Conservation (phyloP, 2,797 vertebrate genomes). For the Schizopygopsis malacanthus region DNA sequence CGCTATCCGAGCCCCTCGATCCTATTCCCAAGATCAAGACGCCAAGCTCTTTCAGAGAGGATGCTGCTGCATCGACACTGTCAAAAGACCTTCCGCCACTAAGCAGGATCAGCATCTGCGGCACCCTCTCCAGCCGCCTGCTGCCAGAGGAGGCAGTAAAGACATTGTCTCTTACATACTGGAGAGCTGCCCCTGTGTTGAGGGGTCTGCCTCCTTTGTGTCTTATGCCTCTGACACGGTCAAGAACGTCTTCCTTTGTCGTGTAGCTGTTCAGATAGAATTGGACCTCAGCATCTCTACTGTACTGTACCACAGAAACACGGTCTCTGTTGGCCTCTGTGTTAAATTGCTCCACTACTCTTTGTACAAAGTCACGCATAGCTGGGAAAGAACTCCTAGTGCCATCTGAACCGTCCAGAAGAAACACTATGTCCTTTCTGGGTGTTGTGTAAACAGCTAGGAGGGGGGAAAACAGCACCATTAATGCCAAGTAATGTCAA, state of each 20-base stretch:
- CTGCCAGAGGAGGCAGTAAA: slow-evolving; percentile 68
- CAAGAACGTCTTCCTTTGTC: slow-evolving; percentile 66
- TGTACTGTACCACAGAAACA: too few relatives aligned
- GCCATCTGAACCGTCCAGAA: slow-evolving; percentile 83
- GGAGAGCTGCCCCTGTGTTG: slow-evolving; percentile 72
- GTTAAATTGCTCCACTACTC: too few relatives aligned
- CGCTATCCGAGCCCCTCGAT: slow-evolving; percentile 58
- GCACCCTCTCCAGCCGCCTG: slow-evolving; percentile 64
- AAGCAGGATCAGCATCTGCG: slow-evolving; percentile 56
- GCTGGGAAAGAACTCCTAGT: slow-evolving; percentile 78
- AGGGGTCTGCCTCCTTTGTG: slow-evolving; percentile 77
- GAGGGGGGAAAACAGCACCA: too few relatives aligned
- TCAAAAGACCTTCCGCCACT: slow-evolving; percentile 46
- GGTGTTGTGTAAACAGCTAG: not conserved
- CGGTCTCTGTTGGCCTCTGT: too few relatives aligned
- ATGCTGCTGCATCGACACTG: not conserved
- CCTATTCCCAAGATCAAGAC: slow-evolving; percentile 59
- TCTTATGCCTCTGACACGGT: slow-evolving; percentile 68
- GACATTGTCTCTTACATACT: slow-evolving; percentile 66
- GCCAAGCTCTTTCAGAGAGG: slow-evolving; percentile 51
- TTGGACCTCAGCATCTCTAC: not conserved
- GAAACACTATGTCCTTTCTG: slow-evolving; percentile 41
- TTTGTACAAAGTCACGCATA: slow-evolving; percentile 32
- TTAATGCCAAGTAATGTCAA: too few relatives aligned
- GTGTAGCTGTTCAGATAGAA: slow-evolving; percentile 58